Percentiles rank a stretch among this genome's conserved stretches.
These are phyloP conservation scores for Sarcophaga carnaria DNA, from an alignment of 2,888 invertebrate genomes.

Conservation along the genomic window DNA sequence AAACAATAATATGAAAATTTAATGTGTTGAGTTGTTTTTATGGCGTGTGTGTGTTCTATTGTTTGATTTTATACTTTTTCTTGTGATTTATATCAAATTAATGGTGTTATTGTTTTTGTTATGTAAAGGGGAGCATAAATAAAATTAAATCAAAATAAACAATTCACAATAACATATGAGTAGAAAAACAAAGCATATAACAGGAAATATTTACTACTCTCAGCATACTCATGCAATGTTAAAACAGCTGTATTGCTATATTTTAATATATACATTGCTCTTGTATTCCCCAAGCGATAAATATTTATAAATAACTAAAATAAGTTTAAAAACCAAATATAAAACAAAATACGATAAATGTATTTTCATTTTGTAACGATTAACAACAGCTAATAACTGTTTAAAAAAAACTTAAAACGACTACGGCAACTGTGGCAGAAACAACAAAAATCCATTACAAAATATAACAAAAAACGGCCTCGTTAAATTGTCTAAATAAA, in stretches of 20 bases:
- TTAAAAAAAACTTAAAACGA: slow-evolving; percentile 1
- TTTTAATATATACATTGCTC: slow-evolving; percentile 28
- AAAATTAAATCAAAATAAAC: not conserved
- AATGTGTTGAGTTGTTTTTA: not conserved
- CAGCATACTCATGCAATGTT: not conserved
- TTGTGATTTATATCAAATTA: not conserved
- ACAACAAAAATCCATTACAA: slow-evolving; percentile 8
- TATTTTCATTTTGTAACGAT: not conserved
- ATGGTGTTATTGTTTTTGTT: slow-evolving; percentile 10
- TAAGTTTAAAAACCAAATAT: slow-evolving; percentile 24
- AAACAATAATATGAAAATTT: not conserved
- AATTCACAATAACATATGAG: slow-evolving; percentile 19
- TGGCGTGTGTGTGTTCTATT: not conserved
- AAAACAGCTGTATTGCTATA: slow-evolving; percentile 53
- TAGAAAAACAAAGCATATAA: not conserved
- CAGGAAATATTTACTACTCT: not conserved
- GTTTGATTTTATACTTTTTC: not conserved
- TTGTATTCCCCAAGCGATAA: slow-evolving; percentile 34
- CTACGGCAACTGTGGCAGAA: not conserved
- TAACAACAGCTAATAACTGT: slow-evolving; percentile 1
- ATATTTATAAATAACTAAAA: slow-evolving; percentile 29
- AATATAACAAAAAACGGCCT: slow-evolving; percentile 49
- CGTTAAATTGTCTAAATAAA: slow-evolving; percentile 59
- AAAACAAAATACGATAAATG: not conserved
- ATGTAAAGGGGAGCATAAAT: not conserved